Conservation (phyloP, 2,888 invertebrate genomes). For the Serrognathus titanus region DNA sequence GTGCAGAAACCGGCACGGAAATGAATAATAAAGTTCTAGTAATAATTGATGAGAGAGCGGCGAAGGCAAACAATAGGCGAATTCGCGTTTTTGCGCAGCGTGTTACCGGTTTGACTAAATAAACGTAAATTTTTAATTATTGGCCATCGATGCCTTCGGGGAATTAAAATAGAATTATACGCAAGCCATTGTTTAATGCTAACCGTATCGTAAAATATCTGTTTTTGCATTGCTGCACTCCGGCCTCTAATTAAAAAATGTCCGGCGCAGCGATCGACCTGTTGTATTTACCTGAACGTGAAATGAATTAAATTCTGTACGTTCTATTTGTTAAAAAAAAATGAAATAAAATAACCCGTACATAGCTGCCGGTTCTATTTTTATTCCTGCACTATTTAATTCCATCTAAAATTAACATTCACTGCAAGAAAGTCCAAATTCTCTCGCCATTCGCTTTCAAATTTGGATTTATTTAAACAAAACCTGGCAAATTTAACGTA, state of each 20-base stretch:
- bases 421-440: too few relatives aligned
- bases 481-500: too few relatives aligned
- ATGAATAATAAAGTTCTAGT: slow-evolving; percentile 14
- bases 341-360: too few relatives aligned
- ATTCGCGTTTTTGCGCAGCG: slow-evolving; percentile 19
- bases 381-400: too few relatives aligned
- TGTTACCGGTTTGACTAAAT: slow-evolving; percentile 36
- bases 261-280: slow-evolving; percentile 34
- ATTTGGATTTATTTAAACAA: too few relatives aligned
- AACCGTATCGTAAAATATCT: slow-evolving; percentile 20
- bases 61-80: slow-evolving; percentile 15
- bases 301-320: slow-evolving; percentile 1
- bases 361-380: too few relatives aligned
- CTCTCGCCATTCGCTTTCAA: too few relatives aligned
- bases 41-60: slow-evolving; percentile 17
- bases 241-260: slow-evolving; percentile 41
- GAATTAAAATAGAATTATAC: slow-evolving; percentile 44
- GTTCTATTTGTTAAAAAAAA: not conserved
- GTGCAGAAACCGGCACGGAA: not conserved
- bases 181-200: slow-evolving; percentile 29
- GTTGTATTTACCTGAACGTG: slow-evolving; percentile 20
- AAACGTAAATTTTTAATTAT: slow-evolving; percentile 48
- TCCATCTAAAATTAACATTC: too few relatives aligned
- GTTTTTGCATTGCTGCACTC: slow-evolving; percentile 19
- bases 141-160: slow-evolving; percentile 43